A percentile compares a stretch with the other conserved stretches of the same genome.
These are phyloP conservation scores for Nasonia oneida DNA, from an alignment of 2,888 invertebrate species.

Conservation along the genomic window DNA sequence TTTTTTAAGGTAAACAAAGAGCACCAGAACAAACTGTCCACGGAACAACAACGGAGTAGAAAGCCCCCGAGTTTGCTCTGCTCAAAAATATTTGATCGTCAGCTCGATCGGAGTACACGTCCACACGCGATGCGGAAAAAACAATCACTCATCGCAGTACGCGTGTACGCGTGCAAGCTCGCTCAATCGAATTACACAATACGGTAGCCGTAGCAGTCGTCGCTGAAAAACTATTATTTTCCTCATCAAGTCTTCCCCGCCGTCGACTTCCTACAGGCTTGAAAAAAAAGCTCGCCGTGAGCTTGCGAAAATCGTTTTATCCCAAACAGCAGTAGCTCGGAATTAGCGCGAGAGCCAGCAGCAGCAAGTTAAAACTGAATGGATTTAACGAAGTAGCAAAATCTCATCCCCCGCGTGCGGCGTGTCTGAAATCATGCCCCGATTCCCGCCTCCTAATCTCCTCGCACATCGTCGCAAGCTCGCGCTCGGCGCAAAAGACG, in stretches of 20 bases:
- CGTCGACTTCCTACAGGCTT: neutral
- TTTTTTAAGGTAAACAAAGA: neutral
- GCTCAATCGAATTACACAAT: neutral
- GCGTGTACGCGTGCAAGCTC: neutral
- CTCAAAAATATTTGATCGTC: conserved; percentile 43
- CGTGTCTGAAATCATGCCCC: conserved; percentile 41
- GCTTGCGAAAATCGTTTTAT: conserved; percentile 20
- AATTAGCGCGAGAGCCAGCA: conserved; percentile 47
- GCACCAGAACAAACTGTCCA: neutral
- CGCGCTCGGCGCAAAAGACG: conserved; percentile 66
- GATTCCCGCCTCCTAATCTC: conserved; percentile 49
- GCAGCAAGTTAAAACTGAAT: conserved; percentile 66
- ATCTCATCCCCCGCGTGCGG: conserved; percentile 41
- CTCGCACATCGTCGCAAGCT: conserved; percentile 52
- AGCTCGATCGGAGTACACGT: conserved; percentile 2
- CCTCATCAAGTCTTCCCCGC: neutral
- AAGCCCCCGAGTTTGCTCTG: neutral
- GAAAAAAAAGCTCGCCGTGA: neutral
- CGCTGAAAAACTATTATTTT: conserved; percentile 19
- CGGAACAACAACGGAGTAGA: neutral
- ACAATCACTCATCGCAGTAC: conserved; percentile 45
- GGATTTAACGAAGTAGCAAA: conserved; percentile 66
- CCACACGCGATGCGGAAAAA: neutral
- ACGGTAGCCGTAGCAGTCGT: neutral
- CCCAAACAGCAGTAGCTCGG: neutral